A percentile compares a stretch with the other conserved stretches of the same genome.
phyloP scores from a whole-genome alignment of 2,888 invertebrate species.

The Strigamia maritima region DNA sequence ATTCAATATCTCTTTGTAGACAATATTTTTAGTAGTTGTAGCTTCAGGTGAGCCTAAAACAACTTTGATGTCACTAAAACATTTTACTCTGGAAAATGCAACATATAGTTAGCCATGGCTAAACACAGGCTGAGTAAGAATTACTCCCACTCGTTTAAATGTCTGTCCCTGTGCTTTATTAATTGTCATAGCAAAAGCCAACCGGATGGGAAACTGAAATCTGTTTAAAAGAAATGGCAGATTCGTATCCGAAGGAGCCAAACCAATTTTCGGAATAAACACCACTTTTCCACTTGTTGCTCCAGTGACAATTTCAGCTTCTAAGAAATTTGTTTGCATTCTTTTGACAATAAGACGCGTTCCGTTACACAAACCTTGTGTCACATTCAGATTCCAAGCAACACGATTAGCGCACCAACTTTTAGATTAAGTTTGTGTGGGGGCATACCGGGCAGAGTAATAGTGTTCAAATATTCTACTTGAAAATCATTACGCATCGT shows the following conservation, averaged over 20 bases:
- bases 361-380: background rate
- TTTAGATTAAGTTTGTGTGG: background rate
- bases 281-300: background rate
- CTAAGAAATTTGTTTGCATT: background rate
- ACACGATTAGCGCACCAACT: background rate
- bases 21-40: background rate
- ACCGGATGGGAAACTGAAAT: background rate
- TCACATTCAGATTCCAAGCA: background rate
- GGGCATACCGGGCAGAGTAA: background rate
- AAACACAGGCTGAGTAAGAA: background rate
- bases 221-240: background rate
- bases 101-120: background rate
- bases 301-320: no score
- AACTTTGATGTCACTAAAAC: background rate
- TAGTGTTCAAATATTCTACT: background rate
- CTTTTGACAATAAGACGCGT: background rate
- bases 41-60: background rate
- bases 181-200: background rate
- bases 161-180: conserved; percentile 2
- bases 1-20: background rate
- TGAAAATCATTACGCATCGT: background rate
- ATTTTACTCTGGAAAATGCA: background rate
- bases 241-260: background rate
- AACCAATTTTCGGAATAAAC: background rate
- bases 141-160: background rate